Evolutionary conservation across 2,113 vertebrate genomes (phyloP), one percentile per base, ranked within the genome.

Genomic region (Pterocles orientalis): DNA sequence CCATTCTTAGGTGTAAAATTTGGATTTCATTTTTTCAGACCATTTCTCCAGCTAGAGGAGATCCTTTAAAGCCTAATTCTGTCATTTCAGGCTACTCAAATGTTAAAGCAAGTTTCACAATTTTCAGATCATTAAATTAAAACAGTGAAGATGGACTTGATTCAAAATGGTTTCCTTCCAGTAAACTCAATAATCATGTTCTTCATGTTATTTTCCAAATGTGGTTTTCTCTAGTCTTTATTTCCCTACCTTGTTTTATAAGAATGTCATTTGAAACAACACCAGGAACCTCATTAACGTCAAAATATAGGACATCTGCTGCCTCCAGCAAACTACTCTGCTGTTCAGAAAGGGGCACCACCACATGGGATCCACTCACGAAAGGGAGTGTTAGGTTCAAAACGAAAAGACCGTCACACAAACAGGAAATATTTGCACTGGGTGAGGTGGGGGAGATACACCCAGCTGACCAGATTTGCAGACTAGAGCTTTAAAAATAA

Each of bases 251-350:
- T 82, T 87, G 36, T 82, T 39, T 91, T 79, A 19, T 65, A 81
- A 71, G 69, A 75, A 73, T 50, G 39, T 58, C 19, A 71, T 58
- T 84, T 12, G 19, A 71, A 47, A 60, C 58, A 83, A 83, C 7
- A 3, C 54, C 56, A 62, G 65, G 12, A 91, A 64, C 23, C 28
- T 60, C 82, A 51, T 54, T 89, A 92, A 86, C 79, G 65, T 87
- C 19, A 95, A 90, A 96, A 93, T 91, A 89, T 64, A 92, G 92
- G 81, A 87, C 96, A 95, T 60, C 25, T 15, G 81, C 25, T 64
- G 87, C 95, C 84, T 70, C 34, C 86, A 97, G 86, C 83, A 86
- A 78, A 75, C 26, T 43, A 60, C 39, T 81, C 51, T 81, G 68
- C 51, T 90, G 24, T 43, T 92, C 41, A 84, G 48, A 90, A 88